These are phyloP conservation scores for Ophion ventricosus DNA, from an alignment of 2,888 invertebrate genomes.

Conservation along the genomic window DNA sequence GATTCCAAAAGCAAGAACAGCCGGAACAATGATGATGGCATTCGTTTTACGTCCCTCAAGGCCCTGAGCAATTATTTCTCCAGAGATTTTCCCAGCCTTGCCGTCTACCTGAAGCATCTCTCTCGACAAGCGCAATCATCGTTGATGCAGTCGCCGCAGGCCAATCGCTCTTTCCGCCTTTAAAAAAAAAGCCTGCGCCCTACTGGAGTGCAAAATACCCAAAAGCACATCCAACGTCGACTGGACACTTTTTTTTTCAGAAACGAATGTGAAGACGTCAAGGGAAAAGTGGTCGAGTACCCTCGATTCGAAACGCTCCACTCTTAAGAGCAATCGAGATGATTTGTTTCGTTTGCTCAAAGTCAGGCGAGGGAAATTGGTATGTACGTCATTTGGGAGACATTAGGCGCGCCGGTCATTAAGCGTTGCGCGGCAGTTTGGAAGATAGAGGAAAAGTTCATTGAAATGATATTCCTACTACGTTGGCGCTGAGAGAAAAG, in stretches of 20 bases:
- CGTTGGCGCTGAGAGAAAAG: background rate
- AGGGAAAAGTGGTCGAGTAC: background rate
- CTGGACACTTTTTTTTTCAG: background rate
- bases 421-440: background rate
- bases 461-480: conserved; percentile 15
- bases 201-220: conserved; percentile 1
- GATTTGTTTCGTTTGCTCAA: background rate
- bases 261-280: background rate
- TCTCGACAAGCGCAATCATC: conserved; percentile 23
- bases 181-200: conserved; percentile 1
- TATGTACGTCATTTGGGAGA: background rate
- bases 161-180: background rate
- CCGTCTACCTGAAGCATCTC: background rate
- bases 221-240: conserved; percentile 1
- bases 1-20: conserved; percentile 13
- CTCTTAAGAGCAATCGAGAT: background rate
- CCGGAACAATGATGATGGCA: conserved; percentile 14
- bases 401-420: conserved; percentile 14
- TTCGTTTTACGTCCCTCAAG: conserved; percentile 11
- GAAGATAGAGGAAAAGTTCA: conserved; percentile 5
- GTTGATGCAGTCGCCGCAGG: conserved; percentile 1
- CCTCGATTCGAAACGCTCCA: background rate
- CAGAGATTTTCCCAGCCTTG: background rate
- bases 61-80: conserved; percentile 18
- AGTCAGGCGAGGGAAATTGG: background rate